phyloP scores from a whole-genome alignment of 2,888 invertebrate species.

The Acanthosepion pharaonis region DNA sequence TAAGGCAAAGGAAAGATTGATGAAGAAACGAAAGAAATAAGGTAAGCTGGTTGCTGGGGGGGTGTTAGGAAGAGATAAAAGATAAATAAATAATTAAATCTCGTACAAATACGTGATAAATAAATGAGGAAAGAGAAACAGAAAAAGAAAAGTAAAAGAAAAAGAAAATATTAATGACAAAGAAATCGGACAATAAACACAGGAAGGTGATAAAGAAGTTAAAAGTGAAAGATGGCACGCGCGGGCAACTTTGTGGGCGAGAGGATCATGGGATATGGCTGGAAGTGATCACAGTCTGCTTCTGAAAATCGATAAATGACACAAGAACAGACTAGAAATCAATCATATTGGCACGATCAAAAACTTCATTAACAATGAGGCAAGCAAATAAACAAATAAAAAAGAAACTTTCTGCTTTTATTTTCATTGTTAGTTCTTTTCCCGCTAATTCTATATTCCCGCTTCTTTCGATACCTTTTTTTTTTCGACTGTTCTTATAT shows the following conservation, averaged over 20 bases:
- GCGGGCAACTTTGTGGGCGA: neutral
- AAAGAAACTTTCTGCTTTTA: too few relatives aligned
- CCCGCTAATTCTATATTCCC: too few relatives aligned
- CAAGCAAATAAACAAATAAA: neutral
- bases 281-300: neutral
- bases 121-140: neutral
- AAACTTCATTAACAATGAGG: neutral
- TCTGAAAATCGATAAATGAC: conserved; percentile 24
- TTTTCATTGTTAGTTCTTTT: too few relatives aligned
- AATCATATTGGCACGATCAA: conserved; percentile 33
- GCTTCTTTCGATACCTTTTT: too few relatives aligned
- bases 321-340: neutral
- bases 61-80: too few relatives aligned
- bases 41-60: too few relatives aligned
- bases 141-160: neutral
- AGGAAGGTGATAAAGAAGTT: neutral
- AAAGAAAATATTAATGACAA: neutral
- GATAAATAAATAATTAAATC: too few relatives aligned
- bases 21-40: too few relatives aligned
- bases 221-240: neutral
- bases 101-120: too few relatives aligned
- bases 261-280: too few relatives aligned
- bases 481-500: neutral
- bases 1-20: too few relatives aligned
- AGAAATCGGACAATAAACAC: neutral